Conservation (phyloP, 2,888 invertebrate species). For the Parelbella ahira region DNA sequence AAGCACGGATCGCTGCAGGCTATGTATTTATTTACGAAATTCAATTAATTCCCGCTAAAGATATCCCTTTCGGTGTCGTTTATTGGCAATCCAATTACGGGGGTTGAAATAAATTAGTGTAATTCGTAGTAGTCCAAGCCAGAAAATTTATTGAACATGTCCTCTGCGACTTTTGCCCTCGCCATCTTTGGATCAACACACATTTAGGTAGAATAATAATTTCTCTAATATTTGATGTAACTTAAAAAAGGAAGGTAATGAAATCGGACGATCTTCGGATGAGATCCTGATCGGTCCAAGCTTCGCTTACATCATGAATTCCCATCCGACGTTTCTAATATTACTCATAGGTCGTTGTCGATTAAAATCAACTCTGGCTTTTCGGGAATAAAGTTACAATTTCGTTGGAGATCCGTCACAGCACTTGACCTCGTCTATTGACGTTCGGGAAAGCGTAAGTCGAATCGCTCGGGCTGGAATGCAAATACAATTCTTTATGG, state of each 20-base stretch:
- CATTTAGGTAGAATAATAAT: too few relatives aligned
- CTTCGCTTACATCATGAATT: constrained; percentile 27
- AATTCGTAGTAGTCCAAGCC: constrained; percentile 9
- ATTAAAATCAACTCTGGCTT: constrained; percentile 15
- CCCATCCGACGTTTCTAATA: constrained; percentile 27
- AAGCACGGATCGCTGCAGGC: too few relatives aligned
- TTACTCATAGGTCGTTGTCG: constrained; percentile 21
- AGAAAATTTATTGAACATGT: constrained; percentile 16
- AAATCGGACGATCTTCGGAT: constrained; percentile 9
- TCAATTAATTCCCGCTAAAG: constrained; percentile 13
- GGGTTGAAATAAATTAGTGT: constrained; percentile 13
- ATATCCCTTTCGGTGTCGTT: constrained; percentile 22
- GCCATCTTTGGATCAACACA: constrained; percentile 1
- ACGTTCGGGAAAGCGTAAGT: constrained; percentile 54
- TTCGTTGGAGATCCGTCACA: constrained; percentile 7
- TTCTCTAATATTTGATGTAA: too few relatives aligned
- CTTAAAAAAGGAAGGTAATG: constrained; percentile 17
- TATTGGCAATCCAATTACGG: constrained; percentile 22
- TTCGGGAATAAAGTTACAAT: constrained; percentile 25
- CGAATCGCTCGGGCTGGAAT: constrained; percentile 61
- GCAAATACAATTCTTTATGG: constrained; percentile 68
- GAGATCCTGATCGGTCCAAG: constrained; percentile 22
- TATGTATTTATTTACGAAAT: constrained; percentile 3
- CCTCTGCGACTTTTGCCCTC: not conserved
- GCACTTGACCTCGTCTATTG: constrained; percentile 47